A percentile compares a stretch with the other conserved stretches of the same genome.
phyloP scores from a whole-genome alignment of 2,888 invertebrate genomes.

The Phalera bucephala region DNA sequence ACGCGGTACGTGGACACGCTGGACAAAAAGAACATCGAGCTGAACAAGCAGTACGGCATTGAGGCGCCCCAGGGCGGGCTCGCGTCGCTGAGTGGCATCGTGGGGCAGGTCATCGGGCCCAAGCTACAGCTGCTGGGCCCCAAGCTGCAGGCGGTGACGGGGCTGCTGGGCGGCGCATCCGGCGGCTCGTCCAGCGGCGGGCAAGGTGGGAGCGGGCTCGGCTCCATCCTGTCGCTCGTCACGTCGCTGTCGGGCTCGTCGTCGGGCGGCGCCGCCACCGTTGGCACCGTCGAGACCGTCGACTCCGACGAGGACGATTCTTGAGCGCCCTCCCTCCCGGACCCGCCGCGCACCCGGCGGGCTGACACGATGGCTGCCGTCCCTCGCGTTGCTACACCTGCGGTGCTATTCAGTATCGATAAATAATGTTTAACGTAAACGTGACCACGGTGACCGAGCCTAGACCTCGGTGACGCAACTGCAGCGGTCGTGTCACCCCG shows the following conservation, averaged over 20 bases:
- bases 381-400: too few species aligned
- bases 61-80: conserved; percentile 85
- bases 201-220: conserved; percentile 75
- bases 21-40: conserved; percentile 88
- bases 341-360: conserved; percentile 8
- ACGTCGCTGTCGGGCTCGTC: conserved; percentile 75
- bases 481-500: too few species aligned
- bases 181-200: conserved; percentile 84
- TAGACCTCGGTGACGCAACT: too few species aligned
- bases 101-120: conserved; percentile 87
- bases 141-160: conserved; percentile 83
- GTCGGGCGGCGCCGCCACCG: conserved; percentile 64
- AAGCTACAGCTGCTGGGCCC: conserved; percentile 87
- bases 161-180: conserved; percentile 79
- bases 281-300: conserved; percentile 68
- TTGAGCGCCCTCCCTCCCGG: conserved; percentile 40
- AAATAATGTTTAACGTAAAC: too few species aligned
- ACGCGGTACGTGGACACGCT: conserved; percentile 87
- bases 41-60: conserved; percentile 90
- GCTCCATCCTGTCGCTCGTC: conserved; percentile 73
- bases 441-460: too few species aligned
- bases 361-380: neutral
- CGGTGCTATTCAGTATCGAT: too few species aligned
- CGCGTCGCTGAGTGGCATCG: conserved; percentile 83
- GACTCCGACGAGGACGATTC: conserved; percentile 76